Evolutionary conservation across 2,113 vertebrate genomes (phyloP).

Genomic region (Gallinago media): DNA sequence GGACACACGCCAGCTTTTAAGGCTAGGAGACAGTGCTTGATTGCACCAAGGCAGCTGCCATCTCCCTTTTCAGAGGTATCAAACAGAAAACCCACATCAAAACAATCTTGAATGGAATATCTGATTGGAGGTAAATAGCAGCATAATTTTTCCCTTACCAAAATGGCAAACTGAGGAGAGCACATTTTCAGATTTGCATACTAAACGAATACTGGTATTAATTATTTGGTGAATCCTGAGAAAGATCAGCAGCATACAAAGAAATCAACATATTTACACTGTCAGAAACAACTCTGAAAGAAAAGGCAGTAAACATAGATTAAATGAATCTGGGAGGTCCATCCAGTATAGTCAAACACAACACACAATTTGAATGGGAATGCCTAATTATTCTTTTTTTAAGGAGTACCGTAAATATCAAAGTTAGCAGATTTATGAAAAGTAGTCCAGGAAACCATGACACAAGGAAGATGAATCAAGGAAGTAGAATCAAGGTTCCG

Average conservation of each 20-base stretch:
- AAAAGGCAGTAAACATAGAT: neutral
- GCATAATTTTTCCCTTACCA: neutral
- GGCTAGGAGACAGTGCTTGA: neutral
- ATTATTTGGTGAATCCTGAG: constrained; percentile 22
- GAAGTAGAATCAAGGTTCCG: neutral
- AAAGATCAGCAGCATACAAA: neutral
- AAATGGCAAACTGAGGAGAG: neutral
- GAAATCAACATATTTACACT: neutral
- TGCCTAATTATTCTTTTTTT: neutral
- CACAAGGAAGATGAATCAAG: neutral
- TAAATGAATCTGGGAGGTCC: neutral
- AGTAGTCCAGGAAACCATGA: neutral
- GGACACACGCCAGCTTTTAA: neutral
- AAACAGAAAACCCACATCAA: neutral
- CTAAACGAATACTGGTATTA: constrained; percentile 40
- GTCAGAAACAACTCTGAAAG: constrained; percentile 6
- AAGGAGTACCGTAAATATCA: neutral
- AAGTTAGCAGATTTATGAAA: neutral
- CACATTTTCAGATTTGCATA: neutral
- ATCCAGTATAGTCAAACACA: neutral
- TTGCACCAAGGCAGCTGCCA: neutral
- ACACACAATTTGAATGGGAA: neutral
- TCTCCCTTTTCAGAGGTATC: neutral
- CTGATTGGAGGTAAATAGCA: neutral
- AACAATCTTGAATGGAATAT: neutral